Conservation (phyloP, 2,888 invertebrate species). For the Drosophila bunnanda region DNA sequence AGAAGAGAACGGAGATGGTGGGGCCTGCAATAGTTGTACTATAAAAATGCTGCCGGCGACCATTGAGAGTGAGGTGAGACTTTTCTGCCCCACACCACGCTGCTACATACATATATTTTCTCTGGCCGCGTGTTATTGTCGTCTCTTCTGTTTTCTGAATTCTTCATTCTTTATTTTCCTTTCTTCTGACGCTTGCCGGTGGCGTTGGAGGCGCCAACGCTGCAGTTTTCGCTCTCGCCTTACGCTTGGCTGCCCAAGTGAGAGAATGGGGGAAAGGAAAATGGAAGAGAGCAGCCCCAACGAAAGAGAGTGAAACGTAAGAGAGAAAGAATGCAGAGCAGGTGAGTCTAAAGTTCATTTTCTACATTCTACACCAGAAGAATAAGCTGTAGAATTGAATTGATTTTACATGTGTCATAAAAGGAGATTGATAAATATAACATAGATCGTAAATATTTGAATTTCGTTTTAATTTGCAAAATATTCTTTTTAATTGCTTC, state of each 20-base stretch:
- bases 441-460: too few relatives aligned
- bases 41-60: conserved; percentile 44
- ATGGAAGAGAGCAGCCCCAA: background rate
- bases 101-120: conserved; percentile 15
- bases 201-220: conserved; percentile 34
- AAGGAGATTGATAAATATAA: too few relatives aligned
- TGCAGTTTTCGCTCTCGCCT: conserved; percentile 37
- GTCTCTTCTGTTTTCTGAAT: conserved; percentile 11
- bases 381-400: conserved; percentile 11
- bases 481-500: too few relatives aligned
- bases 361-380: conserved; percentile 37
- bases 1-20: conserved; percentile 2
- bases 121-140: conserved; percentile 30
- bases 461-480: too few relatives aligned
- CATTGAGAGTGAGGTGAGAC: conserved; percentile 53
- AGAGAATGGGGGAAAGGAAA: background rate
- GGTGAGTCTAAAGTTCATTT: conserved; percentile 21
- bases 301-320: background rate
- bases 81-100: conserved; percentile 34
- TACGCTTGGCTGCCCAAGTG: conserved; percentile 25
- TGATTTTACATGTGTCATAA: too few relatives aligned
- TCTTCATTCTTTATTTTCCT: conserved; percentile 3
- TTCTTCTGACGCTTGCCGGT: conserved; percentile 14
- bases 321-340: conserved; percentile 12
- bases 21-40: conserved; percentile 36